Evolutionary conservation across 2,113 vertebrate species (phyloP).

Genomic region (Arvicanthis niloticus): DNA sequence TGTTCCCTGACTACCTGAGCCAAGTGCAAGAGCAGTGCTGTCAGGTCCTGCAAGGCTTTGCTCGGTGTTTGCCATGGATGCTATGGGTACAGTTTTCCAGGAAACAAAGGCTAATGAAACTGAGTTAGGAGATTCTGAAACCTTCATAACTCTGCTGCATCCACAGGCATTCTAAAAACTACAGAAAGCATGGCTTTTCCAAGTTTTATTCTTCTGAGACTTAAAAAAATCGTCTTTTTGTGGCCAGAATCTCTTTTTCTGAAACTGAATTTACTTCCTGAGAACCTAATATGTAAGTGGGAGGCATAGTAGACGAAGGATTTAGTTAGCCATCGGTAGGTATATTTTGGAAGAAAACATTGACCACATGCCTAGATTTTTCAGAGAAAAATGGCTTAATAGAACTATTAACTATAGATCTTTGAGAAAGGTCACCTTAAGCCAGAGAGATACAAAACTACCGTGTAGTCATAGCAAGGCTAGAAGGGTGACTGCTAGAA

Average conservation of each 20-base stretch:
- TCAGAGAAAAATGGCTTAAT: not conserved
- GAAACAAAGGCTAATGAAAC: constrained; percentile 69
- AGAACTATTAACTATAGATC: not conserved
- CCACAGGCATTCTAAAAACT: constrained; percentile 49
- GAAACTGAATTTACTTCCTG: constrained; percentile 57
- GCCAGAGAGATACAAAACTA: constrained; percentile 20
- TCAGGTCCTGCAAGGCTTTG: constrained; percentile 67
- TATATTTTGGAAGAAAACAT: constrained; percentile 36
- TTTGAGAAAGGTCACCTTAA: not conserved
- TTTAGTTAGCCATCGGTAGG: constrained; percentile 27
- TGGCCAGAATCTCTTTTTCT: constrained; percentile 39
- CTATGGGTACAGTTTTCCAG: constrained; percentile 10
- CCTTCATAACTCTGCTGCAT: constrained; percentile 54
- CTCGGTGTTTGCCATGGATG: constrained; percentile 61
- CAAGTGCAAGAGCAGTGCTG: constrained; percentile 71
- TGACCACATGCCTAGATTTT: not conserved
- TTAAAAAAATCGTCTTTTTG: constrained; percentile 53
- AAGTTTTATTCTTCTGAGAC: constrained; percentile 58
- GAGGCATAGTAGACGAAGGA: not conserved
- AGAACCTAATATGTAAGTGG: constrained; percentile 45
- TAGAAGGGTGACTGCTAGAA: not conserved
- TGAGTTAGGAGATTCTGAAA: constrained; percentile 64
- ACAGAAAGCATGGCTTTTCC: constrained; percentile 56
- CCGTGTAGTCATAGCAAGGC: not conserved
- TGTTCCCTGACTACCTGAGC: constrained; percentile 61